Base-by-base conservation (phyloP, 2,888 invertebrate species). In the Drosophila paramelanica region DNA sequence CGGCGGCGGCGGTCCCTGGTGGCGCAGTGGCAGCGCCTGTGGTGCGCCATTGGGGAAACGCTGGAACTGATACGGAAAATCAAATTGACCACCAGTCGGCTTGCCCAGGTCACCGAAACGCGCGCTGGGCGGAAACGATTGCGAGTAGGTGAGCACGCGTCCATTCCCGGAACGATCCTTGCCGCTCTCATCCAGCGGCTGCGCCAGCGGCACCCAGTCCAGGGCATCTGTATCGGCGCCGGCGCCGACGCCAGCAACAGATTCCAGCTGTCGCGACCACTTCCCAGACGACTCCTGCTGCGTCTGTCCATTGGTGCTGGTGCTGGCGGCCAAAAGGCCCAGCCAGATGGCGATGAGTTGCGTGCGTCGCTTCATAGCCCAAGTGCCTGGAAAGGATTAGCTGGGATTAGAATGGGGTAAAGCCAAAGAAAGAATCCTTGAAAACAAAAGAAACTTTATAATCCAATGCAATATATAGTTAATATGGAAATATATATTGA, bases 161-260 rank as follows among this genome's bases (percentile, higher is more conserved):
- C 79, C 92, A 77, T 88, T 91, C 39, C 80, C 90, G 42, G 88
- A 81, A 57, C 91, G 90, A 81, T 92, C 91, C 52, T 91, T 91
- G 70, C 82, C 74, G 5, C 76, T 77, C n/a, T 88, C 82, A 47
- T 91, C 90, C 11, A 90, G 81, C 1, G 92, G 90, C 25, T 92
- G 90, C 0, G 91, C 92, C 52, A 94, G 89, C 13, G 94, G 94
- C 59, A 94, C 93, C 94, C 94, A 94, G 61, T 94, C 94, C 45
- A 91, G 77, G 4, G 89, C 79, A 41, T 91, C 92, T 27, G 89
- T 62, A 17, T 86, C 82, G 7, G 90, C 79, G 43, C 91, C 92
- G 27, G 89, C 64, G 17, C 85, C 82, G 7, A 85, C 68, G 0
- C 85, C 60, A 5, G 77, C 88, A n/a, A 82, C 84, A 8, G 84